Evolutionary conservation across 2,113 vertebrate genomes (phyloP), one percentile per base, ranked within the genome.

Genomic region (Anolis sagrei): DNA sequence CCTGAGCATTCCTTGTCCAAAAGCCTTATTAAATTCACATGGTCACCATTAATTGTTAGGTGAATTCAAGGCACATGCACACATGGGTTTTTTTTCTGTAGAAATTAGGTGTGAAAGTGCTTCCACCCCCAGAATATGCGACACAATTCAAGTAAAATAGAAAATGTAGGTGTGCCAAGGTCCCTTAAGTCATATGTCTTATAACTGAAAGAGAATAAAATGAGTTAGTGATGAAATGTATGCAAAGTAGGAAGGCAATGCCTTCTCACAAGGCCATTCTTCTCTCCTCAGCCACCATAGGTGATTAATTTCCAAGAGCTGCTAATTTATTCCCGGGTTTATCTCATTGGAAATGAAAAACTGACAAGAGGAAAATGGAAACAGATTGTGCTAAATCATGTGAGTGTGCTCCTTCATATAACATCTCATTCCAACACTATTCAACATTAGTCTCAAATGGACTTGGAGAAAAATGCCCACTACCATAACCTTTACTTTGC

Each of bases 281-380:
- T 39, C 32, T 48, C 29, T 16, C 16, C 48, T 81, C 79, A 21
- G 16, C 54, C 2, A 3, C 23, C 36, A 14, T 21, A 64, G 5
- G 54, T 21, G 61, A 5, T 66, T 5, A 64, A 14, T 66, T 79
- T 44, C 64, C 39, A 80, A 69, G 39, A 62, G 69, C 14, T 80
- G 78, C 70, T 66, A 80, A 80, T 74, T 86, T 80, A 74, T 80
- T 78, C 36, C 29, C 54, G 64, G 48, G 4, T 77, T 23, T 29
- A 76, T 61, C 29, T 29, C n/a, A 78, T 5, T 32, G 51, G 54
- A 34, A 86, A 74, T 73, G 29, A 85, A 58, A 72, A 85, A 6
- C 27, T 49, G 77, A 66, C n/a, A 62, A n/a, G 39, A 4, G 29
- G 36, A 73, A 79, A 86, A 72, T 49, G 54, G 68, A 79, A 86